phyloP scores from a whole-genome alignment of 2,888 invertebrate genomes.

The Drosophila planitibia region DNA sequence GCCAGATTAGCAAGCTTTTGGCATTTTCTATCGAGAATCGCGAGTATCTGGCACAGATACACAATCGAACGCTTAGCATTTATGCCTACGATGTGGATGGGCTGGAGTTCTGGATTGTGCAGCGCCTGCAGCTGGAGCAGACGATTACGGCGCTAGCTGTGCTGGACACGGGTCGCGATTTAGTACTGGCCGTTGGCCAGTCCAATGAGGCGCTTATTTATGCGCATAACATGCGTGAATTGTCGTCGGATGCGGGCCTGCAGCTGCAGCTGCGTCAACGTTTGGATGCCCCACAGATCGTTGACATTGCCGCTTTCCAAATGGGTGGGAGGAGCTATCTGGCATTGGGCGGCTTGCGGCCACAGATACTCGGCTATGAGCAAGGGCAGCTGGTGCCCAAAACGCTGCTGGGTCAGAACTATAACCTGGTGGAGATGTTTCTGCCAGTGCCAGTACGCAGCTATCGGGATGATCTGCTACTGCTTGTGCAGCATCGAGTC shows the following conservation, averaged over 20 bases:
- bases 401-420: slow-evolving; percentile 82
- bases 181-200: slow-evolving; percentile 82
- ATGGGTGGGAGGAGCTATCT: slow-evolving; percentile 85
- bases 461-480: slow-evolving; percentile 84
- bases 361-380: slow-evolving; percentile 83
- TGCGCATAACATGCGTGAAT: slow-evolving; percentile 70
- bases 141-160: slow-evolving; percentile 69
- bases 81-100: slow-evolving; percentile 75
- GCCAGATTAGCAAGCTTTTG: slow-evolving; percentile 59
- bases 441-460: slow-evolving; percentile 83
- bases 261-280: slow-evolving; percentile 66
- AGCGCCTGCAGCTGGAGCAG: slow-evolving; percentile 75
- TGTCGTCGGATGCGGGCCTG: slow-evolving; percentile 42
- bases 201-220: slow-evolving; percentile 74
- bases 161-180: slow-evolving; percentile 82
- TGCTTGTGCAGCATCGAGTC: slow-evolving; percentile 85
- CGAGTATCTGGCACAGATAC: slow-evolving; percentile 71
- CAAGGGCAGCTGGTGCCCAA: slow-evolving; percentile 81
- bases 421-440: slow-evolving; percentile 83
- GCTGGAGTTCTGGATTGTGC: slow-evolving; percentile 83
- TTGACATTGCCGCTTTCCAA: slow-evolving; percentile 80
- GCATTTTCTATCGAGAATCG: slow-evolving; percentile 69
- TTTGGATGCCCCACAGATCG: slow-evolving; percentile 73
- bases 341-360: slow-evolving; percentile 80
- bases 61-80: slow-evolving; percentile 73